These are phyloP conservation scores for Gobio occitaniae DNA, from an alignment of 2,797 vertebrate genomes.

Conservation along the genomic window DNA sequence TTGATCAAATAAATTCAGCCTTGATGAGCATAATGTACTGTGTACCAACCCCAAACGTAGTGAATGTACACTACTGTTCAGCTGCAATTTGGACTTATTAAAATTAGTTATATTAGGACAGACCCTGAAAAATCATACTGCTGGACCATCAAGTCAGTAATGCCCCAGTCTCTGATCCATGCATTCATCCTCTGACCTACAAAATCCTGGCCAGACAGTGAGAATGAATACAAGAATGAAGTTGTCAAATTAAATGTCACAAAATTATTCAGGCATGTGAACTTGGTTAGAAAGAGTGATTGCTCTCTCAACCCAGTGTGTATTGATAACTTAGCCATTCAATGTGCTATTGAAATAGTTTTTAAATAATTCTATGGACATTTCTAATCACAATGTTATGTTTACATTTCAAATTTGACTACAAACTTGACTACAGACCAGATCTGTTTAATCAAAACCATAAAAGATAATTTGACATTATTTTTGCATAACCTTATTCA, in stretches of 20 bases:
- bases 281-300: background rate
- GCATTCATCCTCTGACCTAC: background rate
- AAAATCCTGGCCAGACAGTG: background rate
- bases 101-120: background rate
- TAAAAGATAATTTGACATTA: background rate
- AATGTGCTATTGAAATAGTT: background rate
- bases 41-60: no score
- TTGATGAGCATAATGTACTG: background rate
- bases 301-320: background rate
- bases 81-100: background rate
- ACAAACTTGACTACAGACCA: no score
- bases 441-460: background rate
- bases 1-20: background rate
- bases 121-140: background rate
- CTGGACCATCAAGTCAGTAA: background rate
- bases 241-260: constrained; percentile 2
- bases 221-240: background rate
- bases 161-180: background rate
- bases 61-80: background rate
- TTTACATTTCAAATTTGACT: background rate
- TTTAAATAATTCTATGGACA: background rate
- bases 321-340: background rate
- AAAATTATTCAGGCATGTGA: constrained; percentile 5
- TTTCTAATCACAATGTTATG: background rate
- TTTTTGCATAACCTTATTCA: constrained; percentile 1